Evolutionary conservation across 2,113 vertebrate genomes (phyloP), one percentile per base, ranked within the genome.

Genomic region (Neotragus moschatus): DNA sequence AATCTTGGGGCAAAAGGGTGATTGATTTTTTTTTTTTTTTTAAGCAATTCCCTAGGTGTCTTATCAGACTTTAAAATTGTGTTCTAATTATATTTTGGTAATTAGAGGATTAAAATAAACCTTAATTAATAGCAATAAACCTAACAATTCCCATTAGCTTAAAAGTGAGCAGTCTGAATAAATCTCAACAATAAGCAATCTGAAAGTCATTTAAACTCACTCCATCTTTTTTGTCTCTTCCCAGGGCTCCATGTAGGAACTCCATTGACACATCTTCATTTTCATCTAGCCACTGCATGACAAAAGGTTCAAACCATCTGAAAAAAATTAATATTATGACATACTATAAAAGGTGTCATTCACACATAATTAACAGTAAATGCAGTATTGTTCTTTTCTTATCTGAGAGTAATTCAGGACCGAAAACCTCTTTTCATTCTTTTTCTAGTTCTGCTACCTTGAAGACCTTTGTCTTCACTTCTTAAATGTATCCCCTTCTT

Each of bases 261-360:
- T 99, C 99, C 99, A 99, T 99, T 89, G 99, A 99, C 36, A 99
- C 99, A 7, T 99, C 99, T 98, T 99, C 99, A 60, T 99, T 99
- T 98, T 99, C 99, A 98, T 99, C 99, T 79, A 99, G 98, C 99
- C 99, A 99, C 98, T 99, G 99, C 97, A 99, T 99, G 93, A 99
- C 99, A 98, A 99, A 99, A 19, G 99, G 99, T 91, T 99, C 99
- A 94, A 99, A 99, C 99, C 99, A 99, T 98, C 99, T 99, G 66
- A 91, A 97, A 97, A 94, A 92, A 73, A 66, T 2, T 0, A 84
- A 6, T 45, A 43, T 88, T 33, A 23, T 73, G 14, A 85, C 13
- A 56, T 21, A 51, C 13, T 58, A 47, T 73, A 63, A 90, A 77
- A 26, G 33, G 21, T 25, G 36, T 26, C 19, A 53, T 53, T 75